These are phyloP conservation scores for Tricholaema leucomelas DNA, from an alignment of 2,113 vertebrate genomes.

Conservation along the genomic window DNA sequence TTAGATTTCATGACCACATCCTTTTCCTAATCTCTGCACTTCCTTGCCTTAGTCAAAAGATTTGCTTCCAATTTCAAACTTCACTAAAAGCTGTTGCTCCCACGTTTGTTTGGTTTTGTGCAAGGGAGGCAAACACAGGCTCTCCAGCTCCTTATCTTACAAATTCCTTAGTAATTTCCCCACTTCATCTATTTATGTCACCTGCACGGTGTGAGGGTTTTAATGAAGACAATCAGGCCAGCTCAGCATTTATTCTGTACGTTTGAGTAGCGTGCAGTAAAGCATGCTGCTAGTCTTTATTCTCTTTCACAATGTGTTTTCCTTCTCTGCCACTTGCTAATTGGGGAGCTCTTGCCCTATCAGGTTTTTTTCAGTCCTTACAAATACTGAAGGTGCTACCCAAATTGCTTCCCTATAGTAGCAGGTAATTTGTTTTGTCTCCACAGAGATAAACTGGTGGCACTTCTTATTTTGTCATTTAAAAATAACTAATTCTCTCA, in stretches of 20 bases:
- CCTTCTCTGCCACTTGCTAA: not conserved
- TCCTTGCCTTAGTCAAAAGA: not conserved
- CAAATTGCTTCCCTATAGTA: slow-evolving; percentile 12
- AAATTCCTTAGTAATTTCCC: not conserved
- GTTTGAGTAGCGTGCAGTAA: not conserved
- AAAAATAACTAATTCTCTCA: not conserved
- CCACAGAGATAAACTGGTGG: not conserved
- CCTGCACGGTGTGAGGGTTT: not conserved
- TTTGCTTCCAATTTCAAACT: not conserved
- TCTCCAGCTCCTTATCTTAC: not conserved
- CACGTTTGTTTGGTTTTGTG: not conserved
- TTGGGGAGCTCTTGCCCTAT: not conserved
- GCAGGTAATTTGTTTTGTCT: slow-evolving; percentile 15
- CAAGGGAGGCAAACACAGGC: not conserved
- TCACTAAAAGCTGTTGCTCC: not conserved
- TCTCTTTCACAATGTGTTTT: not conserved
- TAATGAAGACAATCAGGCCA: not conserved
- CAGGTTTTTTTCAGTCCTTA: slow-evolving; percentile 13
- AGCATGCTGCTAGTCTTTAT: not conserved
- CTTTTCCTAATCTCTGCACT: not conserved
- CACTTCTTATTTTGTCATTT: not conserved
- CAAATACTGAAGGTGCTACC: slow-evolving; percentile 2
- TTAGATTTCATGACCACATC: not conserved
- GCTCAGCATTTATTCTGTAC: not conserved
- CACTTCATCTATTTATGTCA: not conserved